phyloP scores from a whole-genome alignment of 23 tunicate species.

The Pegea sp. region DNA sequence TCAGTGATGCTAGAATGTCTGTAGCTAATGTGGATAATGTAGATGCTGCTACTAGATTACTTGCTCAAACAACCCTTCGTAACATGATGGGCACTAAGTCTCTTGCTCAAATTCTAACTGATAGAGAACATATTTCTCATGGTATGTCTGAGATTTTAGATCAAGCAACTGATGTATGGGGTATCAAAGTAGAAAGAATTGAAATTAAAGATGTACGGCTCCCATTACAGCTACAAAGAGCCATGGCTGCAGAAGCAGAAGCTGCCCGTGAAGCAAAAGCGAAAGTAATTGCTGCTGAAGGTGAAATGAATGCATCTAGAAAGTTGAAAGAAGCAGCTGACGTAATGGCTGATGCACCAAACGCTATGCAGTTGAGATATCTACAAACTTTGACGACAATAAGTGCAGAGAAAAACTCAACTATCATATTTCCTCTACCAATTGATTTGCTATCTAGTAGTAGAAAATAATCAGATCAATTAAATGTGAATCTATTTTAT shows the following conservation, averaged over 20 bases:
- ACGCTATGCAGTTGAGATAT: conserved; percentile 81
- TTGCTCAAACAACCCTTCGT: conserved; percentile 86
- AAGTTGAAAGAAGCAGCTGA: conserved; percentile 92
- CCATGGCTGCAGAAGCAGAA: conserved; percentile 99
- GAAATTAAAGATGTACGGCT: conserved; percentile 84
- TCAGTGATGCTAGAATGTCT: conserved; percentile 32
- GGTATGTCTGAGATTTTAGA: conserved; percentile 43
- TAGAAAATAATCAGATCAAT: too few relatives aligned
- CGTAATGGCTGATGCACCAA: conserved; percentile 57
- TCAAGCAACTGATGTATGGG: conserved; percentile 84
- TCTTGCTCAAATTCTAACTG: conserved; percentile 63
- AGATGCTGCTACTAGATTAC: conserved; percentile 63
- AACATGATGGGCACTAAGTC: conserved; percentile 74
- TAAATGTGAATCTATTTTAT: too few relatives aligned
- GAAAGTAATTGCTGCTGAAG: conserved; percentile 96
- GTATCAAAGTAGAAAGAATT: conserved; percentile 76
- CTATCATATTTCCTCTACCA: conserved; percentile 86
- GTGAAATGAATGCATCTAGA: conserved; percentile 82
- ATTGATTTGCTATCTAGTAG: conserved; percentile 57
- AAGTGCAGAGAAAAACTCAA: conserved; percentile 86
- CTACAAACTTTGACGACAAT: conserved; percentile 70
- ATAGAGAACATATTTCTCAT: conserved; percentile 53
- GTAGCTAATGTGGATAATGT: conserved; percentile 72
- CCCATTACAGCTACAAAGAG: conserved; percentile 67
- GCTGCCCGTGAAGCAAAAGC: conserved; percentile 92